Evolutionary conservation across 2,797 vertebrate species (phyloP), one percentile per base, ranked within the genome.

Genomic region (Oophaga sylvatica): DNA sequence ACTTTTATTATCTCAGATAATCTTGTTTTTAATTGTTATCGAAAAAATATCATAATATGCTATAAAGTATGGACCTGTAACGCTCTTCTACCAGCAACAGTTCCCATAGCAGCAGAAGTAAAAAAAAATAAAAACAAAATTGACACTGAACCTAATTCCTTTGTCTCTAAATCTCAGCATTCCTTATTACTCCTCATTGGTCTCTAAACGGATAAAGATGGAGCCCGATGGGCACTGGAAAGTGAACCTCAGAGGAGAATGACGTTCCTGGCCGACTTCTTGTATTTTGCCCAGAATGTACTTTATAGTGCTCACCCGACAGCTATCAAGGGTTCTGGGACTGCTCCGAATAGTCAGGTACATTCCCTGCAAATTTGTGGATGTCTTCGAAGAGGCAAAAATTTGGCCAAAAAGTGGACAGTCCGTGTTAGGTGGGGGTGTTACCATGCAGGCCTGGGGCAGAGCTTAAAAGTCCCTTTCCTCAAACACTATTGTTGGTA

Each of bases 11-110:
- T 41, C 22, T 41, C 71, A 13, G 57, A 60, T 63, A 35, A 80
- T 75, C 57, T 41, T 79, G n/a, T 79, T 79, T 45, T 75, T 75
- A 75, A 75, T 75, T 75, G 71, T 75, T 75, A 75, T 75, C 20
- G 71, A 45, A 41, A 75, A 75, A 75, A 75, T 75, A 75, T 48
- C 71, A 75, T 75, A 22, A 75, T 1, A 20, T 41, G 0, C 48
- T 22, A 48, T 75, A 75, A 75, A 45, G 15, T 48, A 22, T 8
- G 41, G 19, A 10, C 71, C 12, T 0, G 1, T 20, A 75, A 22
- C 2, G 71, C 35, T 75, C 71, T 1, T 45, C 71, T 45, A 11
- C 71, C 35, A 71, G 35, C 8, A 17, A 45, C 71, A 75, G 71
- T 75, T 75, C 71, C 71, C 71, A 75, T 75, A 75, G 71, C 71